Conservation (phyloP, 2,888 invertebrate genomes). For the Onthophagus sagittarius region DNA sequence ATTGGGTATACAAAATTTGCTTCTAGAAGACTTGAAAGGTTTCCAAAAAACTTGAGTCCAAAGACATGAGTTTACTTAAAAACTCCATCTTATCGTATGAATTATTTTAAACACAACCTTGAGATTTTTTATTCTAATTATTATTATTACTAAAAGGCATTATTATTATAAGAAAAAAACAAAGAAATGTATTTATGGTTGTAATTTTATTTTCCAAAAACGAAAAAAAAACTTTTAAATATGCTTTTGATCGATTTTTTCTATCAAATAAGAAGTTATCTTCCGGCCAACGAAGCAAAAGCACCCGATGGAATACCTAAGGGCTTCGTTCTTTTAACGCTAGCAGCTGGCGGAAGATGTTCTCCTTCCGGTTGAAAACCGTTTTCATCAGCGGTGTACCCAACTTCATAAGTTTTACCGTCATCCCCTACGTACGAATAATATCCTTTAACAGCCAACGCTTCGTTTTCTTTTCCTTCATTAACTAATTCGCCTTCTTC, state of each 20-base stretch:
- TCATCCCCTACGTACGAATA: slow-evolving; percentile 50
- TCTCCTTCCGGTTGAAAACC: slow-evolving; percentile 51
- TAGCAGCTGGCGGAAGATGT: slow-evolving; percentile 35
- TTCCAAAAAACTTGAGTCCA: too few species aligned
- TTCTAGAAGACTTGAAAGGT: too few species aligned
- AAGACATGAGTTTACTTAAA: too few species aligned
- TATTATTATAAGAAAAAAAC: too few species aligned
- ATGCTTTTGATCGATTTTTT: not conserved
- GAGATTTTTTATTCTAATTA: too few species aligned
- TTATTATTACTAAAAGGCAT: too few species aligned
- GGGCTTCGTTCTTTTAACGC: slow-evolving; percentile 35
- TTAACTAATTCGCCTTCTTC: slow-evolving; percentile 48
- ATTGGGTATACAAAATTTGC: too few species aligned
- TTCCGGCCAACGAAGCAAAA: slow-evolving; percentile 38
- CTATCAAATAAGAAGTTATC: slow-evolving; percentile 21
- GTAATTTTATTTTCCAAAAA: too few species aligned
- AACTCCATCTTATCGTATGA: too few species aligned
- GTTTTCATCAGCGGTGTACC: slow-evolving; percentile 53
- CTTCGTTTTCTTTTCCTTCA: slow-evolving; percentile 49
- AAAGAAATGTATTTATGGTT: too few species aligned
- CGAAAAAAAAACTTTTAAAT: too few species aligned
- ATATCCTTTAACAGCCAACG: slow-evolving; percentile 47
- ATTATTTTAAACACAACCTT: too few species aligned
- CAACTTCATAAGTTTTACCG: slow-evolving; percentile 49
- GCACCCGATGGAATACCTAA: slow-evolving; percentile 43